Base-by-base conservation (phyloP, 2,113 vertebrate species). In the Varanus komodoensis region DNA sequence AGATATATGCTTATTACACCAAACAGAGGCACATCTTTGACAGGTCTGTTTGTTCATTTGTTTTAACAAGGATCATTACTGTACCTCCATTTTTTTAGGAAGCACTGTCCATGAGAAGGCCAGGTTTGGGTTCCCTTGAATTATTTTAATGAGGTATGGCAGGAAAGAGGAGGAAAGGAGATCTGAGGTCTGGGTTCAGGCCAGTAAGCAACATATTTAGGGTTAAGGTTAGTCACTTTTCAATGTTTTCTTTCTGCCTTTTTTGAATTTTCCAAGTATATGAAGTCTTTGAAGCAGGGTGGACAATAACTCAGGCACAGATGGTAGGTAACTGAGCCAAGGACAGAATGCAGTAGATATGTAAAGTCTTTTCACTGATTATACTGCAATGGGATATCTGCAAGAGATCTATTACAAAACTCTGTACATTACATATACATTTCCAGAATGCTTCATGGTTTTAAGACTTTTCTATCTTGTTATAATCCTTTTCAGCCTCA, bases 191-290 rank as follows among this genome's bases (percentile, higher is more conserved):
- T 96, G 93, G 91, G 90, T 95, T 95, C 91, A 92, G 94, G 93
- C 94, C 92, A 95, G 92, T 90, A 71, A 90, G 94, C 91, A 96
- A 93, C 92, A 95, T 96, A 96, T 96, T 95, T 94, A 95, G 95
- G 94, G 38, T 44, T 44, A 44, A 3, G 38, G 38, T 44, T 44
- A 50, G 23, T 15, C 19, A 50, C 50, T 86, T 74, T 69, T 54
- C 69, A 34, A 74, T 54, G 32, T 34, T 71, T 14, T 78, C 75
- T 85, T 21, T 38, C 44, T 84, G 44, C 52, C 68, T 78, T 4
- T 61, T 54, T 48, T 61, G 34, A 17, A 54, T 61, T 77, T 78
- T 78, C 86, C 27, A 87, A 29, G 4, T 48, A 73, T 19, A 29
- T 86, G 74, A 86, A 54, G 52, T 64, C 6, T 64, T n/a, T 64